Evolutionary conservation across 2,797 vertebrate species (phyloP), one percentile per base, ranked within the genome.

Genomic region (Morelia viridis): DNA sequence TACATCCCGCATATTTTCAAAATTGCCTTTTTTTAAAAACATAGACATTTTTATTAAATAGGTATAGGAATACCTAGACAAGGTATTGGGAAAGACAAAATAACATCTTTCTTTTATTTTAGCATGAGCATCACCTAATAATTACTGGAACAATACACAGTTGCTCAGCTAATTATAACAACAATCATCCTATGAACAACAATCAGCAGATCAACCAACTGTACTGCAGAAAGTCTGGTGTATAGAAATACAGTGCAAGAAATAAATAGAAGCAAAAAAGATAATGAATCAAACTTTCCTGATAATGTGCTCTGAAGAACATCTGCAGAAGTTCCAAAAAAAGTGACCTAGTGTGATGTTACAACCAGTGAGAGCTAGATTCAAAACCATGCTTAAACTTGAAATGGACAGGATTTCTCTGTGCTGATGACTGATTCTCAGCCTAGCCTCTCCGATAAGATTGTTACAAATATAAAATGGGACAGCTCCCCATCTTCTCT

Each of bases 1-100:
- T 98, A 98, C 97, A 97, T 97, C 96, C 97, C 95, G 95, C 96
- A 96, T 96, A 97, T 94, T 97, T 97, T 97, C 95, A 96, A 96
- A 97, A 96, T 95, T 95, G 94, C 92, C 88, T 96, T 96, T 95
- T 58, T 60, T 31, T 41, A 80, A 71, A 61, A 17, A 24, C 31
- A 68, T 31, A 46, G 19, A 46, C 41, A 35, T 80, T 80, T 80
- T 46, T 41, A 94, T 50, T 46, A 50, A 92, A 76, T 46, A 95
- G 31, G 64, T 15, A 87, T 90, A 88, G 35, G 91, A 92, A 95
- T 83, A 94, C 41, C 41, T 41, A 41, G 41, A 41, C 41, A 41
- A 41, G 41, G 41, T 41, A 41, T 41, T 41, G 2, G 41, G 41
- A 41, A 41, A 57, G 85, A 94, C 65, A 0, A 88, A 31, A 94